Base-by-base conservation (phyloP, 2,888 invertebrate species). In the Ochropacha duplaris region DNA sequence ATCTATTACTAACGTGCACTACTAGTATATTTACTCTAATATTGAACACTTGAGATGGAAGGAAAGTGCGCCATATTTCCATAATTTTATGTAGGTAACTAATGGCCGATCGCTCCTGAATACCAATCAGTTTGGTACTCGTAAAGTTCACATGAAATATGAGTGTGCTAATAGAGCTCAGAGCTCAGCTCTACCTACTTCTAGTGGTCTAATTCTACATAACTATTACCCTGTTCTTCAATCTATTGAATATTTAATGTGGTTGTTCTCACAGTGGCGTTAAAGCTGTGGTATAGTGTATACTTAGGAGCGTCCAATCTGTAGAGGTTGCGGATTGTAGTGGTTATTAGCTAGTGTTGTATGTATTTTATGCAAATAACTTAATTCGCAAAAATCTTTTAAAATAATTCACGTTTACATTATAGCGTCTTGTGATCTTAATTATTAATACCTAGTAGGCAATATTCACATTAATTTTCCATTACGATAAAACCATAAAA, bases 221-320 rank as follows among this genome's bases (percentile, higher is more conserved):
- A 68, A 36, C 60, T 61, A 67, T 62, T 57, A 61, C 64, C 57
- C 54, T 60, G 63, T 66, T 64, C 65, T 72, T 67, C 62, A 59
- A 62, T 59, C 57, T 56, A 8, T 44, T 73, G 68, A 73, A 73
- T 73, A 74, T 70, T 74, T 74, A 56, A 36, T 31, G 54, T 26
- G 56, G 59, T 62, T 70, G 72, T 72, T 74, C 63, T 63, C 65
- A 62, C 68, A 61, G 56, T 52, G 55, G 64, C 61, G 62, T 71
- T 60, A 65, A 66, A 2, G 61, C 55, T 34, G 58, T 67, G 66
- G 62, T 69, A 60, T 66, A 58, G 49, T 57, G n/a, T n/a, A 54
- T 61, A 44, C 56, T 57, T 55, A 58, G 51, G 28, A 39, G 44
- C 26, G 16, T 19, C 26, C 22, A 52, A 28, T 8, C 31, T 52